Conservation (phyloP, 2,888 invertebrate genomes). For the Mesochorus sp. region DNA sequence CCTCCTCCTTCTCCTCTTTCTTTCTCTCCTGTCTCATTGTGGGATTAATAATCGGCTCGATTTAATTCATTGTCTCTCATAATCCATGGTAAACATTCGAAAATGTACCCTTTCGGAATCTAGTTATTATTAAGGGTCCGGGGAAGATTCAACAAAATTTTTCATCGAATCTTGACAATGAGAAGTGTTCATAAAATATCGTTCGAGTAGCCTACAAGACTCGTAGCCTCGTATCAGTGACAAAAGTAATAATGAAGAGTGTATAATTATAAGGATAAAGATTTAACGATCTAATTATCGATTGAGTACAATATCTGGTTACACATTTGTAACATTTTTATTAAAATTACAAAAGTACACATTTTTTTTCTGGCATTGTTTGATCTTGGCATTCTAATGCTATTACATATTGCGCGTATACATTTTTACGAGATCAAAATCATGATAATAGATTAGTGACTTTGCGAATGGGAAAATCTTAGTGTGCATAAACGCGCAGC, state of each 20-base stretch:
- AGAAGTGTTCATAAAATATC: conserved; percentile 1
- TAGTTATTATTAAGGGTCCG: neutral
- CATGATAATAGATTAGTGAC: conserved; percentile 26
- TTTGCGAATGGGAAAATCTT: conserved; percentile 16
- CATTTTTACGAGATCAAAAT: conserved; percentile 15
- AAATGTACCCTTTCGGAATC: neutral
- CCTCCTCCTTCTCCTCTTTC: conserved; percentile 11
- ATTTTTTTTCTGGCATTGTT: too few species aligned
- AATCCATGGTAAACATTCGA: conserved; percentile 52
- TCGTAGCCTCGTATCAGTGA: neutral
- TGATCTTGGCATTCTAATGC: neutral
- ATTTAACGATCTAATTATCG: neutral
- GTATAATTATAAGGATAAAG: neutral
- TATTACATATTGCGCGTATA: neutral
- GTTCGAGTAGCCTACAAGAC: neutral
- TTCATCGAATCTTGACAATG: conserved; percentile 23
- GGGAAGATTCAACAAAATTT: conserved; percentile 11
- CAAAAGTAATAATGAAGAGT: neutral
- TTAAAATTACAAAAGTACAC: too few species aligned
- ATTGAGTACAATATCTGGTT: neutral
- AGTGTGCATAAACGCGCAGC: conserved; percentile 41
- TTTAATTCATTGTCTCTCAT: conserved; percentile 57
- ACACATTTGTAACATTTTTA: too few species aligned
- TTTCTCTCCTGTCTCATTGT: conserved; percentile 31
- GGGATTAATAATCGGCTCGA: conserved; percentile 63